phyloP scores from a whole-genome alignment of 2,113 vertebrate species.

The Vidua macroura region DNA sequence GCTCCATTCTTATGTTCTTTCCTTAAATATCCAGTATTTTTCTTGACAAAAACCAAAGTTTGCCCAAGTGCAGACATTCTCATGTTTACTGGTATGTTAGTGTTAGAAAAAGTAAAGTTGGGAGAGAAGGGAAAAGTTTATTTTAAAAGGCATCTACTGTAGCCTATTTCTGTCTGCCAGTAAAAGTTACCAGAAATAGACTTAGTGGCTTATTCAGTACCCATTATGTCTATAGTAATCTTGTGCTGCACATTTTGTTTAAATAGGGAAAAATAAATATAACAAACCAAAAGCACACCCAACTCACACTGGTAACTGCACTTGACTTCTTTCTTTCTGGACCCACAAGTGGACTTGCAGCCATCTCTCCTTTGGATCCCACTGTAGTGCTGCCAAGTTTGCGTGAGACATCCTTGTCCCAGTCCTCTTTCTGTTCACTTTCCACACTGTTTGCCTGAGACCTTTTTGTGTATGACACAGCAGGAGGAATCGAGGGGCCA shows the following conservation, averaged over 20 bases:
- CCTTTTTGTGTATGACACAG: constrained; percentile 91
- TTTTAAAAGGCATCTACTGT: constrained; percentile 32
- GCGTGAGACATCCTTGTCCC: constrained; percentile 84
- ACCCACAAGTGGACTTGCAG: constrained; percentile 87
- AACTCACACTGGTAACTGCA: constrained; percentile 87
- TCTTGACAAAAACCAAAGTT: not conserved
- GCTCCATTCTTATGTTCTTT: not conserved
- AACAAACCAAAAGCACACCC: not conserved
- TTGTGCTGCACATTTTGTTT: not conserved
- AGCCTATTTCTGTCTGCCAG: constrained; percentile 36
- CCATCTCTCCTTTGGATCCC: constrained; percentile 88
- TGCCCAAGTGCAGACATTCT: not conserved
- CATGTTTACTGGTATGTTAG: not conserved
- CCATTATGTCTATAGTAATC: not conserved
- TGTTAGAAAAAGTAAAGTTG: not conserved
- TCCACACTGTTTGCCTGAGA: constrained; percentile 93
- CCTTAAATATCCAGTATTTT: not conserved
- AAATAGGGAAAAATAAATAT: constrained; percentile 29
- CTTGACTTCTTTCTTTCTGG: constrained; percentile 92
- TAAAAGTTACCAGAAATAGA: constrained; percentile 27
- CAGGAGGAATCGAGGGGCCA: constrained; percentile 90
- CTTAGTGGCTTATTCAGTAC: not conserved
- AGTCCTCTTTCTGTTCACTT: constrained; percentile 93
- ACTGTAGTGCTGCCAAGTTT: constrained; percentile 84
- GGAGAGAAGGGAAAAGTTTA: not conserved